A percentile compares a stretch with the other conserved stretches of the same genome.
phyloP scores from a whole-genome alignment of 2,888 invertebrate species.

The Lepidochrysops patricia region DNA sequence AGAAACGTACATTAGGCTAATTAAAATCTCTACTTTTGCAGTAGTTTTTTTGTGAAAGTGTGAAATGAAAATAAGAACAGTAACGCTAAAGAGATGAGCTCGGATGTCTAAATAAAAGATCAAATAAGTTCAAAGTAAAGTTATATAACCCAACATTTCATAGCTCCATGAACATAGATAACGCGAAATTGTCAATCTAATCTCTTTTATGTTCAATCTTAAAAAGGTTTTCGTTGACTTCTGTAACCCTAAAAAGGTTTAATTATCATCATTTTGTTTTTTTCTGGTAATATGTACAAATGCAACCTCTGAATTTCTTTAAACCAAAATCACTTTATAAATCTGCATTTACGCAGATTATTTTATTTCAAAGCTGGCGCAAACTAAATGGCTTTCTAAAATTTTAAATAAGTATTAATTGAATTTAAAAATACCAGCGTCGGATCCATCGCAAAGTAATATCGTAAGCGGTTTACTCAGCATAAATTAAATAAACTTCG shows the following conservation, averaged over 20 bases:
- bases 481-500: constrained; percentile 13
- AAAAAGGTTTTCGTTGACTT: neutral
- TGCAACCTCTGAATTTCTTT: neutral
- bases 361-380: neutral
- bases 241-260: neutral
- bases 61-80: constrained; percentile 33
- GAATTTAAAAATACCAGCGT: constrained; percentile 7
- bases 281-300: neutral
- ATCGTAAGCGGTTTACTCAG: constrained; percentile 11
- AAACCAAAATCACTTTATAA: neutral
- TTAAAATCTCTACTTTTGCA: constrained; percentile 58
- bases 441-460: constrained; percentile 10
- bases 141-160: constrained; percentile 7
- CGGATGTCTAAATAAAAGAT: constrained; percentile 54
- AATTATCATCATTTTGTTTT: neutral
- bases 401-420: constrained; percentile 7
- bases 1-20: constrained; percentile 64
- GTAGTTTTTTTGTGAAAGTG: constrained; percentile 46
- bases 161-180: constrained; percentile 4
- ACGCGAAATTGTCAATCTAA: constrained; percentile 5
- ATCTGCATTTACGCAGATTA: neutral
- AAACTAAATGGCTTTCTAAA: neutral
- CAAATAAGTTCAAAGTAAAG: constrained; percentile 53
- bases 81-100: constrained; percentile 47
- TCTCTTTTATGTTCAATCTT: neutral